These are phyloP conservation scores for Gallirallus australis DNA, from an alignment of 2,797 vertebrate genomes.

Conservation along the genomic window DNA sequence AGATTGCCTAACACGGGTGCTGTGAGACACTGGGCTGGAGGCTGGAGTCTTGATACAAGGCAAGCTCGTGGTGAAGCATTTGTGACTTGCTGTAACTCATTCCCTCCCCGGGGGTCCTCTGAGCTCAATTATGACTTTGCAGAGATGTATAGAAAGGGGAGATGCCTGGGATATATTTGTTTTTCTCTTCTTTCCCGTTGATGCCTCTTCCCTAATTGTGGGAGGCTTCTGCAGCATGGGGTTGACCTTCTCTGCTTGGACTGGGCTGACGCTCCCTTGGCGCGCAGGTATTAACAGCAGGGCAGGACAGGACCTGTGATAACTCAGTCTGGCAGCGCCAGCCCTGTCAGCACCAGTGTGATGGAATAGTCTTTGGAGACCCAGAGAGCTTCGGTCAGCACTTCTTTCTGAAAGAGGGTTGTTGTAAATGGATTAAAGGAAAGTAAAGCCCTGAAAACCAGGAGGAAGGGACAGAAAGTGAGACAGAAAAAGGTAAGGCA, in stretches of 20 bases:
- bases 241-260: background rate
- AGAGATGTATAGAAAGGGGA: background rate
- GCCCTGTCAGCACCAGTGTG: background rate
- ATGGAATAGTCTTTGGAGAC: constrained; percentile 53
- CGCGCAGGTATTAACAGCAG: background rate
- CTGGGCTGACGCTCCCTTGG: background rate
- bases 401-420: background rate
- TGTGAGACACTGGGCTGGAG: background rate
- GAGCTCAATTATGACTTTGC: background rate
- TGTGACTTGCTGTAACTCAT: background rate
- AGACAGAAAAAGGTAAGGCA: background rate
- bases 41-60: background rate
- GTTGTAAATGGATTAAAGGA: background rate
- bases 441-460: background rate
- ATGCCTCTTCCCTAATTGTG: background rate
- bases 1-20: rapidly evolving
- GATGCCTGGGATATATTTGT: background rate
- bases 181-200: constrained; percentile 22
- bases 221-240: background rate
- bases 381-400: constrained; percentile 44
- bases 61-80: background rate
- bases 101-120: background rate
- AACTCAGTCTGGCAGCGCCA: constrained; percentile 55
- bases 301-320: constrained; percentile 43
- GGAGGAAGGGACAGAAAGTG: background rate